Evolutionary conservation across 2,888 invertebrate genomes (phyloP).

Genomic region (Amphipyra berbera): DNA sequence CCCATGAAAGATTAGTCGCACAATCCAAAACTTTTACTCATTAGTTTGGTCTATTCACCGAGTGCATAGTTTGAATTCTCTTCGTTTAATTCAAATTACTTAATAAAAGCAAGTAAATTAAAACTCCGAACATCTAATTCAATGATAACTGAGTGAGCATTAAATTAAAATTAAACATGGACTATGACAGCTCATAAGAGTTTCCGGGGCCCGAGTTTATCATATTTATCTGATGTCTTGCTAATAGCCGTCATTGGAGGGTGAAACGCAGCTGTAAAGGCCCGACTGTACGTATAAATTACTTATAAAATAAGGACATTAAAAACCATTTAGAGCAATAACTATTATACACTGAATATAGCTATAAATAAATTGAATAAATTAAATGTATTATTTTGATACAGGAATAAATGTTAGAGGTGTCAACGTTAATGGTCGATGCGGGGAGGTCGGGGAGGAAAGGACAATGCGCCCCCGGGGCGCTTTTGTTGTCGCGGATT

Average conservation of each 20-base stretch:
- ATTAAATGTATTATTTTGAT: constrained; percentile 85
- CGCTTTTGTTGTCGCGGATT: constrained; percentile 84
- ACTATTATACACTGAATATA: constrained; percentile 81
- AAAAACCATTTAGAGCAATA: constrained; percentile 88
- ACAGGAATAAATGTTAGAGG: constrained; percentile 84
- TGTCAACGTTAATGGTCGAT: constrained; percentile 85
- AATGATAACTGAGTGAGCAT: constrained; percentile 54
- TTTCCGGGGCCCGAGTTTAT: constrained; percentile 77
- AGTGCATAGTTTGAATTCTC: neutral
- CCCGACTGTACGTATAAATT: constrained; percentile 79
- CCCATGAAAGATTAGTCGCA: constrained; percentile 15
- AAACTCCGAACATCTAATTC: constrained; percentile 43
- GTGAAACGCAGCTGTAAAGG: constrained; percentile 84
- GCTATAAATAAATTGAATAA: constrained; percentile 85
- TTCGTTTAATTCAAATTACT: constrained; percentile 3
- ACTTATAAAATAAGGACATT: constrained; percentile 87
- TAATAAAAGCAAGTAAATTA: constrained; percentile 26
- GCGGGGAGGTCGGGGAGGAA: constrained; percentile 78
- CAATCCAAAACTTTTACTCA: constrained; percentile 9
- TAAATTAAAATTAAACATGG: constrained; percentile 62
- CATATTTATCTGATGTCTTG: constrained; percentile 82
- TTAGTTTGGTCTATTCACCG: constrained; percentile 15
- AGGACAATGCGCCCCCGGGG: constrained; percentile 87
- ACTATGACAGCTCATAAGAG: constrained; percentile 69
- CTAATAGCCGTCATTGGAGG: constrained; percentile 84